phyloP scores from a whole-genome alignment of 2,888 invertebrate genomes.

The Notodonta ziczac region DNA sequence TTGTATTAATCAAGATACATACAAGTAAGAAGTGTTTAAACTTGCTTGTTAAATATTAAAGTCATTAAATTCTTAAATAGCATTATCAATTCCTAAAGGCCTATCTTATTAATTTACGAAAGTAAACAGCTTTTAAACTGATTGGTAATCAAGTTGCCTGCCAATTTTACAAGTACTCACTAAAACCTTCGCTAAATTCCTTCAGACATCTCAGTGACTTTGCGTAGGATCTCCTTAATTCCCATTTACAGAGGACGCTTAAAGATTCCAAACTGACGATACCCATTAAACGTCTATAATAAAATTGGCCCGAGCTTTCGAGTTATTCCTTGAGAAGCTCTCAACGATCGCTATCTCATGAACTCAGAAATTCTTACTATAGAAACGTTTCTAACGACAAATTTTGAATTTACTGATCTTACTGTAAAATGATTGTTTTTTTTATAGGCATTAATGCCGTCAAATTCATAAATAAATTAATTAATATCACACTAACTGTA shows the following conservation, averaged over 20 bases:
- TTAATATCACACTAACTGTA: no score
- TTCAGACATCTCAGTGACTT: slow-evolving; percentile 20
- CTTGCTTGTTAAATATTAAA: neutral
- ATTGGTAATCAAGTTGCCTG: neutral
- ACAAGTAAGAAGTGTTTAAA: no score
- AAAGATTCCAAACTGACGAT: slow-evolving; percentile 37
- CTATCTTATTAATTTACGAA: neutral
- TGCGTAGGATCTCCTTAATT: slow-evolving; percentile 30
- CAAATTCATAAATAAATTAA: no score
- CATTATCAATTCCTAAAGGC: neutral
- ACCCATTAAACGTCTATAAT: slow-evolving; percentile 37
- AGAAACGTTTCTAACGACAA: neutral
- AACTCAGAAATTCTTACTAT: slow-evolving; percentile 14
- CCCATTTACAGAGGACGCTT: slow-evolving; percentile 28
- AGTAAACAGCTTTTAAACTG: neutral
- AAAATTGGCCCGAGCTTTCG: slow-evolving; percentile 40
- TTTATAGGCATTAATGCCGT: no score
- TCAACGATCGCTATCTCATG: slow-evolving; percentile 23
- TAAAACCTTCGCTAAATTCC: slow-evolving; percentile 26
- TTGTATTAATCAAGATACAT: neutral
- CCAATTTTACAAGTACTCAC: neutral
- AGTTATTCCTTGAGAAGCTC: slow-evolving; percentile 28
- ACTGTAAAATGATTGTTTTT: no score
- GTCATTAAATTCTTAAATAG: neutral
- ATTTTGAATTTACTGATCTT: no score